Base-by-base conservation (phyloP, 2,888 invertebrate genomes). In the Teinopalpus imperialis region DNA sequence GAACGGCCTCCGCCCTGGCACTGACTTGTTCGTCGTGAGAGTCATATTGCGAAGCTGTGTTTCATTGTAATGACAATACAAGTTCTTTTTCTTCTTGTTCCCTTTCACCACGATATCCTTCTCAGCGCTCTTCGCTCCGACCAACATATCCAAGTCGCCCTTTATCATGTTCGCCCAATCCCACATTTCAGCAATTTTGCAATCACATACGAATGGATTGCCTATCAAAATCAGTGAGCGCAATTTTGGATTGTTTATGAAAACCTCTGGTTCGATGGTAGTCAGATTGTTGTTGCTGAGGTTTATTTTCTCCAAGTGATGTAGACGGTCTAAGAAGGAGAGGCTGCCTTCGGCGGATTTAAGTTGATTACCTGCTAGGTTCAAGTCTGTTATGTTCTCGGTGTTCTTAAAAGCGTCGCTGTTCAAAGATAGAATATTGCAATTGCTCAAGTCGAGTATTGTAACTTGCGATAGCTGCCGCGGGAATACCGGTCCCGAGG, bases 151-250 rank as follows among this genome's bases (percentile, higher is more conserved):
- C 31, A 93, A 72, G 57, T 93, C 91, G 6, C 91, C 91, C 59
- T 92, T 92, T 21, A 90, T 90, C 71, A 92, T 89, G 23, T 91
- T 79, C 0, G 93, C 93, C 94, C 94, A 94, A 57, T 93, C 91
- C 94, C 94, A 94, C 85, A 93, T 90, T 45, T 93, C 92, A 0
- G 91, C 91, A 13, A 94, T 90, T 51, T 91, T 90, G 57, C 94
- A 94, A 57, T 93, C 91, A 61, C 94, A 94, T 43, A 90, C 75
- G 80, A 93, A 93, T 1, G 92, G 93, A 74, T 94, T 94, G 1
- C 92, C 92, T 4, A 93, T 80, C 3, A 94, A 74, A 61, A 92
- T 93, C 34, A 94, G 58, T 1, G 91, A 91, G 44, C 90, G 75
- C 2, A 94, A 63, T 48, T 88, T 89, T 0, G 90, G 89, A 71